Base-by-base conservation (phyloP, 2,113 vertebrate species). In the Holacanthus passer region DNA sequence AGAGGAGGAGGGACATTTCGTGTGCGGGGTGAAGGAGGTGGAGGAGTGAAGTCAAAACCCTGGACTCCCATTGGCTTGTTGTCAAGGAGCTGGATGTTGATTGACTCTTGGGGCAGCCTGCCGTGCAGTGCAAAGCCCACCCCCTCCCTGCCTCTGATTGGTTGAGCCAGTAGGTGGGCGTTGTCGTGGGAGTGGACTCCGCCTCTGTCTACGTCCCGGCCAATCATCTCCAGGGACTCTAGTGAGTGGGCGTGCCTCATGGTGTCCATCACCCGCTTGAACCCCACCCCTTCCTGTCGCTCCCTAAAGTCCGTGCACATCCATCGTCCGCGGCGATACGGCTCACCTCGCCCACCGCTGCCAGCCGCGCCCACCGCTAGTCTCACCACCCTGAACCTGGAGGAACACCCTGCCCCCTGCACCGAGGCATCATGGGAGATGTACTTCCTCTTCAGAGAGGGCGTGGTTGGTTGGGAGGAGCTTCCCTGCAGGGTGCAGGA, bases 311-410 rank as follows among this genome's bases (percentile, higher is more conserved):
- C 97, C 12, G 92, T 89, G 79, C 97, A 98, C 0, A 92, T 96
- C 97, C 97, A 98, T 24, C 97, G 96, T 2, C 97, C 97, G 0
- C 96, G 94, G 11, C 83, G 89, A 87, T 96, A 97, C 0, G 95
- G 94, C 59, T 96, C 94, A 0, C 94, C 94, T 6, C 90, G 85
- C 5, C 94, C 96, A 0, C 95, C 93, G 19, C 60, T 1, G 11
- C 67, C 0, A 1, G 50, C 19, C 24, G 85, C 68, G 0, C 81
- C 77, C n/a, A 59, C 71, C 0, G 92, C 95, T 89, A 98, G 88
- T 22, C 96, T 94, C 41, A 98, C 96, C 78, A 97, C 94, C 12
- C 97, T 92, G 90, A 98, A 98, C 20, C 97, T 95, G 39, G 93
- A 95, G 6, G 90, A 79, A 5, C 69, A 73, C 17, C 81, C 85